Evolutionary conservation across 2,888 invertebrate genomes (phyloP).

Genomic region (Peribatodes rhomboidaria): DNA sequence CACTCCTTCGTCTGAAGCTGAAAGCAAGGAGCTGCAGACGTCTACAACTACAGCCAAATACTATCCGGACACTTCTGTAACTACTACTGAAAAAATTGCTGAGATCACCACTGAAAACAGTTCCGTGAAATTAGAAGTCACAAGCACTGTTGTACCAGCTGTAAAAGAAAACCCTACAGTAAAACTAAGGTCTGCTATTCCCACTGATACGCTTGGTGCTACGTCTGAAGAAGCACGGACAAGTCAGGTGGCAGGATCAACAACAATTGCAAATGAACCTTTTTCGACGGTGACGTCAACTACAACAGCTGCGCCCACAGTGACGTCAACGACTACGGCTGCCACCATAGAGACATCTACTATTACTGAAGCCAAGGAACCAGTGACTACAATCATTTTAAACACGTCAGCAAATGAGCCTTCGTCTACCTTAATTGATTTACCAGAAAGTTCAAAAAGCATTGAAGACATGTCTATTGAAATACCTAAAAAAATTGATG

Average conservation of each 20-base stretch:
- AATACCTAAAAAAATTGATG: conserved; percentile 27
- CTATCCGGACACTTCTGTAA: conserved; percentile 51
- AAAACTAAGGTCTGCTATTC: conserved; percentile 75
- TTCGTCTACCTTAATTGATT: neutral
- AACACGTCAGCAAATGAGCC: conserved; percentile 35
- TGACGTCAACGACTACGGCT: conserved; percentile 24
- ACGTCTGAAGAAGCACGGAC: conserved; percentile 55
- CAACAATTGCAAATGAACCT: conserved; percentile 3
- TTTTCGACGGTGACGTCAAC: conserved; percentile 31
- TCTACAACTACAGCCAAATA: conserved; percentile 60
- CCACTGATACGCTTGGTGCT: conserved; percentile 70
- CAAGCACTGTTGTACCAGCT: conserved; percentile 49
- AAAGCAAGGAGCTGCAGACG: conserved; percentile 53
- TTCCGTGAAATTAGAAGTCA: conserved; percentile 47
- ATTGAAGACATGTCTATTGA: conserved; percentile 43
- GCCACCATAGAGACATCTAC: conserved; percentile 12
- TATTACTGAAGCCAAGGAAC: conserved; percentile 2
- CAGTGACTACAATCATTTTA: conserved; percentile 16
- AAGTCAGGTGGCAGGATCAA: conserved; percentile 11
- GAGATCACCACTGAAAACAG: conserved; percentile 51
- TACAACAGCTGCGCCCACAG: conserved; percentile 35
- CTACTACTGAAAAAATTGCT: conserved; percentile 54
- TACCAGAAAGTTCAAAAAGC: conserved; percentile 36
- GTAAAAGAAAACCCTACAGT: conserved; percentile 68
- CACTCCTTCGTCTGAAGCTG: conserved; percentile 54